phyloP scores from a whole-genome alignment of 1,140 invertebrate species.

The Argopecten irradians region DNA sequence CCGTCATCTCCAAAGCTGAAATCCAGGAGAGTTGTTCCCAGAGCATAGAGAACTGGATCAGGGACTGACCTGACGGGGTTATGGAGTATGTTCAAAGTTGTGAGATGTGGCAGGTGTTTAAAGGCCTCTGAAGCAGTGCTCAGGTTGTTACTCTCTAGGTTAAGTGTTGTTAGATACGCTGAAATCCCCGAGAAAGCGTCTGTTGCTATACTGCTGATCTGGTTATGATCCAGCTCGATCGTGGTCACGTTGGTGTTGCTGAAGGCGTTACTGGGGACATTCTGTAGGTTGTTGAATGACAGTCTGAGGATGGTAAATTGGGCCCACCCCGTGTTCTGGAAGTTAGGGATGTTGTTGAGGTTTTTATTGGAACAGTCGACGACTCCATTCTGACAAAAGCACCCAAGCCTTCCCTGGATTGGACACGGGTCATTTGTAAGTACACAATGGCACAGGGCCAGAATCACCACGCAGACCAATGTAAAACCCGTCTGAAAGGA shows the following conservation, averaged over 20 bases:
- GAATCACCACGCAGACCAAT: not conserved
- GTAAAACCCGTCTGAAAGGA: not conserved
- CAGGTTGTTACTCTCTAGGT: not conserved
- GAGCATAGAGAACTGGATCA: not conserved
- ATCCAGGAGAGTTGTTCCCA: not conserved
- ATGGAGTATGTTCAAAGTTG: not conserved
- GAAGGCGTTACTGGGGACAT: not conserved
- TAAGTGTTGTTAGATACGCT: not conserved
- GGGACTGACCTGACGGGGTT: not conserved
- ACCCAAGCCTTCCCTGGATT: not conserved
- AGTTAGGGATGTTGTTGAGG: not conserved
- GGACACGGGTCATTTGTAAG: not conserved
- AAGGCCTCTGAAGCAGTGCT: no score
- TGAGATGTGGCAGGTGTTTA: not conserved
- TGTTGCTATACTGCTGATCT: not conserved
- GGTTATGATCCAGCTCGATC: not conserved
- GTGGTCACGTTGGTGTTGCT: conserved; percentile 13
- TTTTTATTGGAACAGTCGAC: not conserved
- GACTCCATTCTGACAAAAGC: not conserved
- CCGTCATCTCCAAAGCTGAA: conserved; percentile 7
- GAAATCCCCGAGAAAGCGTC: not conserved
- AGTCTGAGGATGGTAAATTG: not conserved
- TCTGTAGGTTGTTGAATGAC: not conserved
- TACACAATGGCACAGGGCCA: not conserved
- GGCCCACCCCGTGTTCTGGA: not conserved